These are phyloP conservation scores for Sycobia sp. DNA, from an alignment of 1,140 invertebrate genomes.

Conservation along the genomic window DNA sequence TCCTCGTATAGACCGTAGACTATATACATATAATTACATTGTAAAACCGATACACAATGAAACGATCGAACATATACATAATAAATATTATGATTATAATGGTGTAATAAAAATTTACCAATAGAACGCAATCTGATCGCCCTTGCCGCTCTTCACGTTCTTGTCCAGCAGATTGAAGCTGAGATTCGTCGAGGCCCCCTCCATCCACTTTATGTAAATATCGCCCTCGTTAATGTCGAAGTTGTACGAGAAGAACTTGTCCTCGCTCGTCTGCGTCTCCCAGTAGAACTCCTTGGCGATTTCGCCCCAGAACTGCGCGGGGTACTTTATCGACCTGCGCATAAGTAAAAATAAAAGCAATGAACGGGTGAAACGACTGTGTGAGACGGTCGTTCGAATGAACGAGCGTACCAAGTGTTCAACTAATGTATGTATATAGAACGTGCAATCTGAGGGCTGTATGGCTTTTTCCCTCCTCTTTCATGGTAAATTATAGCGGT, in stretches of 20 bases:
- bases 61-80: background rate
- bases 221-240: conserved; percentile 89
- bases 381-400: too few species aligned
- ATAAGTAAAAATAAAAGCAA: conserved; percentile 19
- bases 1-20: too few species aligned
- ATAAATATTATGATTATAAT: background rate
- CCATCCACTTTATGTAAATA: conserved; percentile 92
- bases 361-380: too few species aligned
- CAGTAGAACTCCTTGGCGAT: conserved; percentile 90
- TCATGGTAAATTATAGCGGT: too few species aligned
- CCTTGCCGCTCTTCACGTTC: conserved; percentile 83
- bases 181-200: conserved; percentile 92
- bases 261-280: conserved; percentile 75
- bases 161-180: conserved; percentile 94
- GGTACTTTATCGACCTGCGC: conserved; percentile 78
- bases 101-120: conserved; percentile 72
- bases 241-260: conserved; percentile 87
- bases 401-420: too few species aligned
- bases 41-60: too few species aligned
- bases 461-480: too few species aligned
- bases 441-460: too few species aligned
- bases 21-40: too few species aligned
- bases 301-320: conserved; percentile 87
- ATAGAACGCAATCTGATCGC: conserved; percentile 91
- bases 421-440: background rate